Base-by-base conservation (phyloP, 30 jellyfish, hydroid and myxozoan genomes). In the Hydra vulgaris region DNA sequence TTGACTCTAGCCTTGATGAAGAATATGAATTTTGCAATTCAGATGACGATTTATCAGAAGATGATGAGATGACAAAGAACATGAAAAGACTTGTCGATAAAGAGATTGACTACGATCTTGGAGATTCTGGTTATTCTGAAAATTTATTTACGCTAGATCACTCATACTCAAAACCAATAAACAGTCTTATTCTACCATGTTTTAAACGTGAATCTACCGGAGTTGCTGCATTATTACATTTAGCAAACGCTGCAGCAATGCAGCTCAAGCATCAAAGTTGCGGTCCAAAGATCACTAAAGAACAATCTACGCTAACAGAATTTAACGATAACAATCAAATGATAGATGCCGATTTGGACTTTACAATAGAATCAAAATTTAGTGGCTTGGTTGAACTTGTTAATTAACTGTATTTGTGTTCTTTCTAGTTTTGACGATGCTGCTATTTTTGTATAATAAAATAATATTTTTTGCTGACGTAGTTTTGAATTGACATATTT, bases 101-200 rank as follows among this genome's bases (percentile, higher is more conserved):
- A 61, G 77, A 56, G 67, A 40, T 19, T 20, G 89, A 81, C 21
- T 71, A 72, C 18, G 96, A 83, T 86, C 74, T 92, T 5, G 88
- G 94, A 67, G 98, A 92, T 55, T 83, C 95, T 74, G 98, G 98
- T 0, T 92, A 87, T 67, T 92, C 95, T 56, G 96, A 84, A 67
- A 88, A 69, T 15, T 72, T 77, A 25, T 23, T 53, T 40, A 87
- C 82, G 87, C 80, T 83, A 8, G 98, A 92, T 77, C 98, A 92
- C 68, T 81, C 98, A 56, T 92, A 92, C 71, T 78, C 85, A 18
- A 78, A 78, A 18, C 69, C 81, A 4, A 16, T 78, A 18, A 54
- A 78, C n/a, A 78, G 85, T 53, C 79, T 78, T 19, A 52, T 53
- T 15, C 79, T 76, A 52, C 85, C 85, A 7, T 75, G 69, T 18